phyloP scores from a whole-genome alignment of 1,140 invertebrate genomes.

The Carposina sasakii region DNA sequence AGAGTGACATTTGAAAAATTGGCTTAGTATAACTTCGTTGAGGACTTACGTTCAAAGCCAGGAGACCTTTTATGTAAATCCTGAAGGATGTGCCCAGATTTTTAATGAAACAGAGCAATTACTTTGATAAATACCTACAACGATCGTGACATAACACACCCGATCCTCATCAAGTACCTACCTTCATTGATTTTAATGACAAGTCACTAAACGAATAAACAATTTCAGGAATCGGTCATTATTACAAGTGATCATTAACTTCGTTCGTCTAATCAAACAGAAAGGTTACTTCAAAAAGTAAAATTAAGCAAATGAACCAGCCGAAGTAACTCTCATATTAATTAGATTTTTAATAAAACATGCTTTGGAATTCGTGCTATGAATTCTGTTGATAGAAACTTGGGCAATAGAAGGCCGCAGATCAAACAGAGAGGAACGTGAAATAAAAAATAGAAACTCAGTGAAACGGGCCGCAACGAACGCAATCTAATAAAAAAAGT shows the following conservation, averaged over 20 bases:
- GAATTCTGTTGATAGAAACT: too few species aligned
- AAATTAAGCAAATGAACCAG: too few species aligned
- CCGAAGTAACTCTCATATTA: too few species aligned
- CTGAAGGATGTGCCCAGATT: constrained; percentile 54
- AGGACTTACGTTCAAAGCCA: constrained; percentile 24
- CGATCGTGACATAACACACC: constrained; percentile 43
- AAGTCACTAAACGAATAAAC: too few species aligned
- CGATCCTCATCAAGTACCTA: constrained; percentile 17
- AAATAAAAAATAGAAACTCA: constrained; percentile 18
- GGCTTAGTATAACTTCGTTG: constrained; percentile 39
- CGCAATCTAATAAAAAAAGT: constrained; percentile 39
- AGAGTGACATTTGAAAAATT: constrained; percentile 46
- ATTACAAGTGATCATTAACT: too few species aligned
- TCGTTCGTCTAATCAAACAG: too few species aligned
- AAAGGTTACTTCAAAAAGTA: too few species aligned
- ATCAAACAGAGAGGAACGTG: background rate
- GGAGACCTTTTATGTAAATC: constrained; percentile 61
- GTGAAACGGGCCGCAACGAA: constrained; percentile 20
- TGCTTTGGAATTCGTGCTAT: too few species aligned
- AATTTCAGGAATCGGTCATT: too few species aligned
- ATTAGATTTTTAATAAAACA: too few species aligned
- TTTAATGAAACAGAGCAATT: constrained; percentile 59
- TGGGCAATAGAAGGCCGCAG: too few species aligned
- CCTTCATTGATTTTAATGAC: constrained; percentile 50
- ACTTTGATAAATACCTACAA: constrained; percentile 59